phyloP scores from a whole-genome alignment of 2,888 invertebrate species.

The Drosophila demipolita region DNA sequence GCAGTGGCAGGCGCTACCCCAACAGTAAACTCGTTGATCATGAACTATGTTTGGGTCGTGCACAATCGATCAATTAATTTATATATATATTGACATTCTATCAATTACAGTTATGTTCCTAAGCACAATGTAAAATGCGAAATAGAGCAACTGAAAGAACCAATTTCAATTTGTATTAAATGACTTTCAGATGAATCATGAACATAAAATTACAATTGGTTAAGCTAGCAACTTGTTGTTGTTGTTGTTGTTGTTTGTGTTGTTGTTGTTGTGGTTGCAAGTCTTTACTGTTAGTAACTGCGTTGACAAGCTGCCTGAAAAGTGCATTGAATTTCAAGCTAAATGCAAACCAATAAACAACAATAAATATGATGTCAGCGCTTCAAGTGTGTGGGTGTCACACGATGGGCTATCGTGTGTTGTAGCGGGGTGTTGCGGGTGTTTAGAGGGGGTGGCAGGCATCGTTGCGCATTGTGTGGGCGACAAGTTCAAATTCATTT shows the following conservation, averaged over 20 bases:
- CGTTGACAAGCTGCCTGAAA: slow-evolving; percentile 67
- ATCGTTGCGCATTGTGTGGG: slow-evolving; percentile 52
- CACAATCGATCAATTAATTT: slow-evolving; percentile 39
- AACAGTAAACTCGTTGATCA: slow-evolving; percentile 36
- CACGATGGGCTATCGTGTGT: background rate
- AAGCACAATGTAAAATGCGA: slow-evolving; percentile 18
- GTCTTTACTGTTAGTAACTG: slow-evolving; percentile 61
- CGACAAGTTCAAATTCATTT: slow-evolving; percentile 73
- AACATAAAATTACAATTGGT: slow-evolving; percentile 42
- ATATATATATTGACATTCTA: slow-evolving; percentile 49
- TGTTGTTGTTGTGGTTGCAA: background rate
- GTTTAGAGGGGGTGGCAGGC: background rate
- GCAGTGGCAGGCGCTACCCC: slow-evolving; percentile 15
- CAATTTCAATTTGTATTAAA: background rate
- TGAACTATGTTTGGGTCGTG: slow-evolving; percentile 2
- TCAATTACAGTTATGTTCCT: slow-evolving; percentile 54
- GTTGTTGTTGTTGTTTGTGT: background rate
- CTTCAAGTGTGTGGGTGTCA: slow-evolving; percentile 21
- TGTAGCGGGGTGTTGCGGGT: background rate
- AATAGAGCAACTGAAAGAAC: background rate
- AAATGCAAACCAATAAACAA: slow-evolving; percentile 58
- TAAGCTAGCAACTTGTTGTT: slow-evolving; percentile 8
- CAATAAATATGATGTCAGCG: slow-evolving; percentile 73
- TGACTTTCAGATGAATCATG: slow-evolving; percentile 45
- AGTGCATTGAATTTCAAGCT: slow-evolving; percentile 70